Conservation (phyloP, 2,888 invertebrate genomes). For the Harpagoxenus sublaevis region DNA sequence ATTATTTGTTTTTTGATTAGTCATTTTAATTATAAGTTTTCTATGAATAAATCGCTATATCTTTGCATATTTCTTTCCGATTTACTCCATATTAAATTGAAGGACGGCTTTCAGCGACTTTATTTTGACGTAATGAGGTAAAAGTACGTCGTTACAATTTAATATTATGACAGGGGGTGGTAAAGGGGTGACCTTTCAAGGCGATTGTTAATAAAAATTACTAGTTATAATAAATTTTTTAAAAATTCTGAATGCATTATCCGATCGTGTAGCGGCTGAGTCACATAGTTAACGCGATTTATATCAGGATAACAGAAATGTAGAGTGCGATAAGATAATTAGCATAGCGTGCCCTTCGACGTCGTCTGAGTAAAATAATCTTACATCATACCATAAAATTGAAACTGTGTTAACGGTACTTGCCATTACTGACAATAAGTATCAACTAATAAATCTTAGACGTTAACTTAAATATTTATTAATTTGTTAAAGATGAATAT, state of each 20-base stretch:
- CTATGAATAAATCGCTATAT: not conserved
- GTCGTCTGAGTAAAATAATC: slow-evolving; percentile 22
- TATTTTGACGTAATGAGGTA: slow-evolving; percentile 43
- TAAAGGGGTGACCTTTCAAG: slow-evolving; percentile 42
- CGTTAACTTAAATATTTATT: not conserved
- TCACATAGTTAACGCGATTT: slow-evolving; percentile 37
- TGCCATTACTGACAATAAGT: not conserved
- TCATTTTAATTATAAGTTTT: not conserved
- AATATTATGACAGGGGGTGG: not conserved
- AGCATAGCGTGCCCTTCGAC: slow-evolving; percentile 30
- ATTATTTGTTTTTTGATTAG: not conserved
- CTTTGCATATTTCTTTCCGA: not conserved
- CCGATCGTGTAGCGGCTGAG: not conserved
- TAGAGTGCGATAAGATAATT: slow-evolving; percentile 25
- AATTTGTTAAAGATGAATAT: not conserved
- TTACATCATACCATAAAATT: not conserved
- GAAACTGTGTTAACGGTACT: not conserved
- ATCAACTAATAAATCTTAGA: not conserved
- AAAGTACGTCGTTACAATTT: slow-evolving; percentile 26
- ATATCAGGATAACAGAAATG: slow-evolving; percentile 22
- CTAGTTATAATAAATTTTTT: slow-evolving; percentile 8
- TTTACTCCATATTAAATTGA: not conserved
- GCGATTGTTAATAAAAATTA: slow-evolving; percentile 34
- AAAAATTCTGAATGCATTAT: not conserved
- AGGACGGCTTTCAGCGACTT: slow-evolving; percentile 8